Evolutionary conservation across 2,888 invertebrate genomes (phyloP).

Genomic region (Julus scandinavius): DNA sequence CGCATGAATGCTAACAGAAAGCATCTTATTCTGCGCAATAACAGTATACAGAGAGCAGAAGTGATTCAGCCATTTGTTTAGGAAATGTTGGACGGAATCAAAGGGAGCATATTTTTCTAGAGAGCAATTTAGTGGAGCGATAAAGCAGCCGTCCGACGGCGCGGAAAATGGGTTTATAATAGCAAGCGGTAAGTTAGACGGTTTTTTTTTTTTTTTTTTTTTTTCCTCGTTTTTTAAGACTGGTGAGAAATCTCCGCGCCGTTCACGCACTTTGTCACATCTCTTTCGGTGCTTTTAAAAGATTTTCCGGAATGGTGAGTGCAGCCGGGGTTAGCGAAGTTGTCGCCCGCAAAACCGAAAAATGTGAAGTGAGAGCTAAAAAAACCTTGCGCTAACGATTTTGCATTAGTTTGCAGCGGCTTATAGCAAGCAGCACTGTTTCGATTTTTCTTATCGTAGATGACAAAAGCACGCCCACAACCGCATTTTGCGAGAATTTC

Average conservation of each 20-base stretch:
- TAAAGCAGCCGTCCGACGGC: background rate
- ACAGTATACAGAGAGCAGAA: too few relatives aligned
- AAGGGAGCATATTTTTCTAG: background rate
- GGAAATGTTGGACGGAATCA: background rate
- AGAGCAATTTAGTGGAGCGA: background rate
- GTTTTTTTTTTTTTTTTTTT: background rate
- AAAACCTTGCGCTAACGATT: background rate
- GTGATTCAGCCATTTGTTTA: background rate
- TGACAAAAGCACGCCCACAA: background rate
- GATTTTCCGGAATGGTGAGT: constrained; percentile 27
- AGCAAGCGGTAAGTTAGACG: background rate
- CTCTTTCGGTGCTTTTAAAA: constrained; percentile 17
- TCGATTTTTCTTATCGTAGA: background rate
- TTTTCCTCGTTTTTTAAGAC: background rate
- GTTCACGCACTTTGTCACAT: background rate
- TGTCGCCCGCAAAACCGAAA: background rate
- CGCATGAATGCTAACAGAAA: too few relatives aligned
- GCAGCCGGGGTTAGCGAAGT: background rate
- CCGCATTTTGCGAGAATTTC: background rate
- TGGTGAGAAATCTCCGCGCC: background rate
- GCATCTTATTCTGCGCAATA: too few relatives aligned
- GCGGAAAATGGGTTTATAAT: constrained; percentile 21
- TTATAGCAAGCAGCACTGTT: background rate
- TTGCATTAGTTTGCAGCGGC: background rate
- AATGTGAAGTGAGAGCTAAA: background rate